phyloP scores from a whole-genome alignment of 2,797 vertebrate species.

The Malacoraja senta region DNA sequence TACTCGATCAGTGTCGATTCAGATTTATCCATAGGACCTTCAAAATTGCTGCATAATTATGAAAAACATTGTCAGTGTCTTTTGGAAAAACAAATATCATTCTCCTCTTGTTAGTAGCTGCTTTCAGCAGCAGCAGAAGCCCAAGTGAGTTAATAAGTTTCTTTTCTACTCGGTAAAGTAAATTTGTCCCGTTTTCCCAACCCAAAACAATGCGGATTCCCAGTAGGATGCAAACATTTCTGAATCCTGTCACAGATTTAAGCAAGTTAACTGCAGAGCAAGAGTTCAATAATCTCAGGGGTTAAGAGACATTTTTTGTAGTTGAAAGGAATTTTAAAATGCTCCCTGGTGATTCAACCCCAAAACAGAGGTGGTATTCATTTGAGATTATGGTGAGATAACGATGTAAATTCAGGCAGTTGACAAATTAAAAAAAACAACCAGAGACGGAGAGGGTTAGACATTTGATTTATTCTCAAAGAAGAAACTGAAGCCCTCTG shows the following conservation, averaged over 20 bases:
- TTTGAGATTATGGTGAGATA: neutral
- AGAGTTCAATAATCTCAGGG: neutral
- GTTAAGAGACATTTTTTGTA: neutral
- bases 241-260: too few species aligned
- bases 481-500: neutral
- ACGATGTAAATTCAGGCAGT: slow-evolving; percentile 15
- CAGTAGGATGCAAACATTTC: neutral
- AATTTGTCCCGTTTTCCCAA: neutral
- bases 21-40: neutral
- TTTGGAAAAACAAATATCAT: neutral
- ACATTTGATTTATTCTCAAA: neutral
- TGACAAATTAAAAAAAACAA: neutral
- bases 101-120: too few species aligned
- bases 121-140: too few species aligned
- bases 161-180: neutral
- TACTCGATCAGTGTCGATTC: neutral
- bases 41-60: neutral
- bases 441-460: neutral
- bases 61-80: too few species aligned
- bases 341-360: neutral
- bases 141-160: neutral
- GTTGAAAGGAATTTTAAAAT: neutral
- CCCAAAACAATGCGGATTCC: neutral
- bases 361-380: neutral
- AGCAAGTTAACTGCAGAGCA: neutral